Conservation (phyloP, 2,797 vertebrate genomes). For the Bufotes viridis region DNA sequence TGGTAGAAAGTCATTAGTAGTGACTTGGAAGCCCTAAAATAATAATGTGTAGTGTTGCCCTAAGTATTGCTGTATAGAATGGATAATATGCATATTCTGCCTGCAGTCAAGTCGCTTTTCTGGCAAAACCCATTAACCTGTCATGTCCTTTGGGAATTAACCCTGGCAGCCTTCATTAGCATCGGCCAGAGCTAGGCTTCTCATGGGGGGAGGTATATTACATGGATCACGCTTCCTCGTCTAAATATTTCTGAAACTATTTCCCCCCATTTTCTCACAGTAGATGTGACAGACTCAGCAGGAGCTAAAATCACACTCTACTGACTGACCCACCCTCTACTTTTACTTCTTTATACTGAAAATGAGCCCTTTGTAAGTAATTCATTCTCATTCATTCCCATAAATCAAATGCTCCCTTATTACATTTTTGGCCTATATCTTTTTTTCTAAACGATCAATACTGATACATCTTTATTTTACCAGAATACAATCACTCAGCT, state of each 20-base stretch:
- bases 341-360: background rate
- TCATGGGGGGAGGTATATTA: conserved; percentile 47
- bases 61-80: background rate
- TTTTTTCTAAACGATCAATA: background rate
- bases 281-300: conserved; percentile 38
- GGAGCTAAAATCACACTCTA: conserved; percentile 12
- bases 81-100: conserved; percentile 49
- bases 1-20: conserved; percentile 1
- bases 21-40: conserved; percentile 7
- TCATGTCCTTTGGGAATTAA: conserved; percentile 47
- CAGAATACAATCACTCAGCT: background rate
- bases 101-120: conserved; percentile 46
- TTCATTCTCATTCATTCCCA: background rate
- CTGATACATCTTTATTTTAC: background rate
- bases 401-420: background rate
- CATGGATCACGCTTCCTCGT: conserved; percentile 54
- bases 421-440: background rate
- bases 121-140: conserved; percentile 60
- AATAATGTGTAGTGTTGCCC: conserved; percentile 14
- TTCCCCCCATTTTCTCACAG: conserved; percentile 35
- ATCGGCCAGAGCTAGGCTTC: conserved; percentile 35
- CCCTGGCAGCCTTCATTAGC: conserved; percentile 58
- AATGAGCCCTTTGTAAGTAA: background rate
- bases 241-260: conserved; percentile 61
- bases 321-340: background rate